These are phyloP conservation scores for Procambarus virginalis DNA, from an alignment of 1,140 invertebrate genomes.

Conservation along the genomic window DNA sequence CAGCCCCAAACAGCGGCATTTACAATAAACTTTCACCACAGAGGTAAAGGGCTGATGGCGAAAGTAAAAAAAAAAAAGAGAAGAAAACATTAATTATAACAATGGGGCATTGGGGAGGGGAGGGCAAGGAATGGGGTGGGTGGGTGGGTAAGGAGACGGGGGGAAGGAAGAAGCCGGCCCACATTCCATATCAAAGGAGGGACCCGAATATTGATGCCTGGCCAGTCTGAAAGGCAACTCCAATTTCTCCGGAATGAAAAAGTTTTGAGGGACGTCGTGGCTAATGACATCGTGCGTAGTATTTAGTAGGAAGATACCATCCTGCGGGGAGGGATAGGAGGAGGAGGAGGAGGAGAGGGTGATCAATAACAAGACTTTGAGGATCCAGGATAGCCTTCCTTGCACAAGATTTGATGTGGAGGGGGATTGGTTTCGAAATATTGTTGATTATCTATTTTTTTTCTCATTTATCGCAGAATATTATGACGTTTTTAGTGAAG, in stretches of 20 bases:
- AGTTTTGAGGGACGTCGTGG: constrained; percentile 33
- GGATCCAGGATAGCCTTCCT: not conserved
- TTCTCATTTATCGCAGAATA: not conserved
- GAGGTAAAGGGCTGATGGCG: not conserved
- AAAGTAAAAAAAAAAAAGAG: not conserved
- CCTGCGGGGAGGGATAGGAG: not conserved
- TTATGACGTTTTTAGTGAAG: not conserved
- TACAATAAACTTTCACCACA: constrained; percentile 28
- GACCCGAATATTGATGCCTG: constrained; percentile 28
- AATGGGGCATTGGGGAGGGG: not conserved
- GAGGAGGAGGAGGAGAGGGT: not conserved
- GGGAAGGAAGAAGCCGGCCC: not conserved
- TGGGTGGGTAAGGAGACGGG: not conserved
- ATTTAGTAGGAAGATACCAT: constrained; percentile 15
- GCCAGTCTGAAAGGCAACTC: constrained; percentile 42
- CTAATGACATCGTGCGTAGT: constrained; percentile 45
- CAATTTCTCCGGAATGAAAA: constrained; percentile 48
- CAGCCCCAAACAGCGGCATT: constrained; percentile 7
- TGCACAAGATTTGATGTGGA: not conserved
- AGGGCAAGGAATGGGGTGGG: not conserved
- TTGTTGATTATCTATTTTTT: constrained; percentile 1
- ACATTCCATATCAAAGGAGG: constrained; percentile 46
- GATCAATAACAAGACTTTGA: not conserved
- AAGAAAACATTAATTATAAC: constrained; percentile 17
- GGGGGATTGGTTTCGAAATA: not conserved